Base-by-base conservation (phyloP, 2,888 invertebrate species). In the Priocnemis perturbator region DNA sequence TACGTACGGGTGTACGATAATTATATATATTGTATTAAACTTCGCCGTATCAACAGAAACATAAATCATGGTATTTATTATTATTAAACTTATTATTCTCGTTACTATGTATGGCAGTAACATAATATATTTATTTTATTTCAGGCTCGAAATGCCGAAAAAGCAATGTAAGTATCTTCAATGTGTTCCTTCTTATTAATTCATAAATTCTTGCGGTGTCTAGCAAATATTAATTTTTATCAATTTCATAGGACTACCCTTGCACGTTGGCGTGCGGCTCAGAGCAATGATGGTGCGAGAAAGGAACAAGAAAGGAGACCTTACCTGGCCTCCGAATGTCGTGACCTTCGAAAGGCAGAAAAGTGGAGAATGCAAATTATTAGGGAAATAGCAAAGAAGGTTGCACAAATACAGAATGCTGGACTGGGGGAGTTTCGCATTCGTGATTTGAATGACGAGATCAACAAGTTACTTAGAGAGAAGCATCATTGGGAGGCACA, bases 401-500 rank as follows among this genome's bases (percentile, higher is more conserved):
- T 99, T 0, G 96, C 99, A 0, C 98, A 98, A 90, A 99, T 99
- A 87, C 99, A 99, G 89, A 99, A 99, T 90, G 97, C 99, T 77
- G 99, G 99, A 67, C 91, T 99, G n/a, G 99, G 99, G 2, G 99
- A 99, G 90, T 99, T 98, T 88, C 94, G 98, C 23, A 96, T 99
- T 75, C 93, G 99, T 17, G 99, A 99, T 88, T 90, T 99, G 21
- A 99, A 99, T 89, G 99, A 99, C 90, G 99, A 99, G 90, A 99
- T 99, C 79, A 99, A 99, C 90, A 99, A 99, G 90, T 89, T 99
- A 74, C 91, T 99, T 69, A 91, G 98, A 57, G 98, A 99, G 87
- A 98, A 98, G 86, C 93, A 97, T 0, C 98, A 98, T 87, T 99
- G 99, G 99, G 99, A 99, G 87, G 95, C 96, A 62, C 96, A 98